Conservation (phyloP, 1,140 invertebrate species). For the Gryllus bimaculatus region DNA sequence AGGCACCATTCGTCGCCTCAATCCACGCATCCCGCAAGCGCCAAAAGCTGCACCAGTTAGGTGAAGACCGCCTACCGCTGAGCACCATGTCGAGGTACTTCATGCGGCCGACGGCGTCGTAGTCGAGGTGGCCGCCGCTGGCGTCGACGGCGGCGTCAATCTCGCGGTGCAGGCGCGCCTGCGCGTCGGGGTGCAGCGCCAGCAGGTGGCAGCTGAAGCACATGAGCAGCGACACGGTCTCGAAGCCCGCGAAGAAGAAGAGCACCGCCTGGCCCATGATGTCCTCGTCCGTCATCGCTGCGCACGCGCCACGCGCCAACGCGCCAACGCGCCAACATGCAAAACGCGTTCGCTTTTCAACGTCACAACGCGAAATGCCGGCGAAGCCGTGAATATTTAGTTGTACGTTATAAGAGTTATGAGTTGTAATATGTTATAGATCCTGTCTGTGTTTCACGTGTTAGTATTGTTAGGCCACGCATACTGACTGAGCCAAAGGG, state of each 20-base stretch:
- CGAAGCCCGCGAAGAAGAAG: conserved; percentile 36
- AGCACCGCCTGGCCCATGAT: conserved; percentile 29
- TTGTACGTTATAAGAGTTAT: too few relatives aligned
- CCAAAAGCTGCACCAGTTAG: too few relatives aligned
- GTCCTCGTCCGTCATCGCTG: conserved; percentile 27
- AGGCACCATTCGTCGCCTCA: too few relatives aligned
- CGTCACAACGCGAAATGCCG: too few relatives aligned
- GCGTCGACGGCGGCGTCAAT: conserved; percentile 26
- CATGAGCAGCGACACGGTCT: conserved; percentile 37
- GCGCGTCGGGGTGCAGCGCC: conserved; percentile 37
- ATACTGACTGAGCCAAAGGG: too few relatives aligned
- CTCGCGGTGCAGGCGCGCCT: conserved; percentile 35
- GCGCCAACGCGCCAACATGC: too few relatives aligned
- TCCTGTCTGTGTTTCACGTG: too few relatives aligned
- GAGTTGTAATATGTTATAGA: too few relatives aligned
- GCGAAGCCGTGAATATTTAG: too few relatives aligned
- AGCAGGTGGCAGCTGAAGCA: conserved; percentile 36
- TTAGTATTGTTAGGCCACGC: too few relatives aligned
- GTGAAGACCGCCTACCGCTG: conserved; percentile 29
- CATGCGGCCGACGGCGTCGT: conserved; percentile 33
- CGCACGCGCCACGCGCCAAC: not conserved
- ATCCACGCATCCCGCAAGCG: rapidly evolving
- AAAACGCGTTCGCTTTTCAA: too few relatives aligned
- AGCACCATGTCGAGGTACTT: conserved; percentile 39
- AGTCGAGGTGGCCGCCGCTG: conserved; percentile 27